phyloP scores from a whole-genome alignment of 2,113 vertebrate species.

The Colius striatus region DNA sequence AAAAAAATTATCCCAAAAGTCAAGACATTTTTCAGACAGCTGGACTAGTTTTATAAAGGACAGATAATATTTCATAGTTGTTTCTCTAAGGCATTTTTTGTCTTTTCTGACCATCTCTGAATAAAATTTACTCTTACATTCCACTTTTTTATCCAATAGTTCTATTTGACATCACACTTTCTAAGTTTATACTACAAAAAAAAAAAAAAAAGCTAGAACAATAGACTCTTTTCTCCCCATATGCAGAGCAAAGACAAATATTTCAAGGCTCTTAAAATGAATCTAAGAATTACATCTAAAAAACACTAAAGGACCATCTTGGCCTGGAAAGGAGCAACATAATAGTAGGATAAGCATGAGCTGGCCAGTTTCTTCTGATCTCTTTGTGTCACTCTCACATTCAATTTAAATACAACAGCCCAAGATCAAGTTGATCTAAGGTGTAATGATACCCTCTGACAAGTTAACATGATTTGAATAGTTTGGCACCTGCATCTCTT shows the following conservation, averaged over 20 bases:
- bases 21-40: conserved; percentile 2
- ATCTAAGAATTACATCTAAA: not conserved
- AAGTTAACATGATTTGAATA: not conserved
- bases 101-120: not conserved
- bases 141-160: not conserved
- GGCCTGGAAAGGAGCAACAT: not conserved
- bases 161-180: not conserved
- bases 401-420: not conserved
- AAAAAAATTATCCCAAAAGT: conserved; percentile 34
- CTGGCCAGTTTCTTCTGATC: not conserved
- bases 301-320: not conserved
- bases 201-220: not conserved
- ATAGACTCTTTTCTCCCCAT: not conserved
- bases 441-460: not conserved
- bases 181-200: not conserved
- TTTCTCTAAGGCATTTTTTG: not conserved
- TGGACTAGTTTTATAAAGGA: conserved; percentile 4
- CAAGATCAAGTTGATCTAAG: not conserved
- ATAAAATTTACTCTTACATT: not conserved
- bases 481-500: not conserved
- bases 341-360: not conserved
- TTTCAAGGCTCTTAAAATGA: not conserved
- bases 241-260: not conserved
- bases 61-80: not conserved
- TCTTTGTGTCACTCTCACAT: not conserved